Percentiles rank a stretch among this genome's conserved stretches.
Conservation (phyloP, 2,113 vertebrate genomes). For the Chaenocephalus aceratus region DNA sequence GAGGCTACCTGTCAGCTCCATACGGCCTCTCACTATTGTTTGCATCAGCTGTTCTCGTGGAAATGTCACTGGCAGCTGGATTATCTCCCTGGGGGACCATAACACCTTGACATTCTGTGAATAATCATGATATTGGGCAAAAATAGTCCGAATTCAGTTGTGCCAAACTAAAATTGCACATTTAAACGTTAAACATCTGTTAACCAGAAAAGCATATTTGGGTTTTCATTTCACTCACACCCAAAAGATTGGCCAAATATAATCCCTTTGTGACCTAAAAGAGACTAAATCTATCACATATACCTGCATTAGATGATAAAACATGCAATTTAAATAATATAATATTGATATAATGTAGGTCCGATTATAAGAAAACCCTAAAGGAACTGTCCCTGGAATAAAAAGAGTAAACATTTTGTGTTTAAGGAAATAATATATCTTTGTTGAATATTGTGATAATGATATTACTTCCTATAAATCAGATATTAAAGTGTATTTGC, state of each 20-base stretch:
- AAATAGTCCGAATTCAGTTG: background rate
- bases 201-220: background rate
- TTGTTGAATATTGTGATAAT: no score
- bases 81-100: constrained; percentile 27
- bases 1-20: constrained; percentile 53
- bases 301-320: no score
- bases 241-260: no score
- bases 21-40: constrained; percentile 25
- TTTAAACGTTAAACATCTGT: background rate
- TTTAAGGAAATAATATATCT: background rate
- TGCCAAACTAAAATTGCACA: background rate
- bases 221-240: background rate
- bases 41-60: constrained; percentile 36
- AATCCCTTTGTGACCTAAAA: no score
- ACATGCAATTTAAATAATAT: background rate
- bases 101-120: constrained; percentile 53
- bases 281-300: no score
- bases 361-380: background rate
- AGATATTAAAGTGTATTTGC: no score
- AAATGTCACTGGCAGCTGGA: constrained; percentile 27
- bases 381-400: background rate
- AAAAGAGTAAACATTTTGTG: background rate
- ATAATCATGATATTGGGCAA: background rate
- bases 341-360: background rate
- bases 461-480: no score